A percentile compares a stretch with the other conserved stretches of the same genome.
Conservation (phyloP, 1,140 invertebrate species). For the Halesus radiatus region DNA sequence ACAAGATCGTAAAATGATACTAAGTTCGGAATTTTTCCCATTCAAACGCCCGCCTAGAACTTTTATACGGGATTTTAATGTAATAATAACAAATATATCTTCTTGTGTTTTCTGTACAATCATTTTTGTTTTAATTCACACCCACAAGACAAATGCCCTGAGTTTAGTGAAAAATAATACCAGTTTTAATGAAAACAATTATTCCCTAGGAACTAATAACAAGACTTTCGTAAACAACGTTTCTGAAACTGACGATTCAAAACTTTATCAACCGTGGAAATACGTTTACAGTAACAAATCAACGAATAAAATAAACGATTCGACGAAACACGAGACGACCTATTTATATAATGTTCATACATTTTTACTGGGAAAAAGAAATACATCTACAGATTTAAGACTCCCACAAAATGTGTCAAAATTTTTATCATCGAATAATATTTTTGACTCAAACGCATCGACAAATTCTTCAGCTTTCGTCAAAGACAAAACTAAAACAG, state of each 20-base stretch:
- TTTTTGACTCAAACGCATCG: neutral
- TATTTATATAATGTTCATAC: too few relatives aligned
- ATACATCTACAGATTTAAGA: too few relatives aligned
- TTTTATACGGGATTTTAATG: slow-evolving; percentile 23
- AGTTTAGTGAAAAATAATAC: slow-evolving; percentile 11
- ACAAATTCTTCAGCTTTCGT: too few relatives aligned
- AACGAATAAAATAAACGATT: neutral
- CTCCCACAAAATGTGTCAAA: neutral
- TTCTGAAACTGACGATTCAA: slow-evolving; percentile 5
- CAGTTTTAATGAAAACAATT: neutral
- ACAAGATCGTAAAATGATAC: slow-evolving; percentile 35
- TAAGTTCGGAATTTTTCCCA: slow-evolving; percentile 42
- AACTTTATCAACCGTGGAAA: slow-evolving; percentile 42
- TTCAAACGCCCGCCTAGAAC: slow-evolving; percentile 44
- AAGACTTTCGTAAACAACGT: slow-evolving; percentile 2
- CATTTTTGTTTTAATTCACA: slow-evolving; percentile 11
- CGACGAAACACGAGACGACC: neutral
- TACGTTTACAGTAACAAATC: slow-evolving; percentile 44
- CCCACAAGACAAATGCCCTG: neutral
- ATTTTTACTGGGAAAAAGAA: too few relatives aligned
- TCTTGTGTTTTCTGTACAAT: slow-evolving; percentile 1
- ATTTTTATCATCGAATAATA: neutral
- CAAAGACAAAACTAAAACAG: too few relatives aligned
- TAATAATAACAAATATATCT: neutral
- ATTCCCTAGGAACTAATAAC: neutral